Percentiles rank a stretch among this genome's conserved stretches.
Evolutionary conservation across 2,797 vertebrate species (phyloP).

Genomic region (Lepidocolaptes lacrymiger): DNA sequence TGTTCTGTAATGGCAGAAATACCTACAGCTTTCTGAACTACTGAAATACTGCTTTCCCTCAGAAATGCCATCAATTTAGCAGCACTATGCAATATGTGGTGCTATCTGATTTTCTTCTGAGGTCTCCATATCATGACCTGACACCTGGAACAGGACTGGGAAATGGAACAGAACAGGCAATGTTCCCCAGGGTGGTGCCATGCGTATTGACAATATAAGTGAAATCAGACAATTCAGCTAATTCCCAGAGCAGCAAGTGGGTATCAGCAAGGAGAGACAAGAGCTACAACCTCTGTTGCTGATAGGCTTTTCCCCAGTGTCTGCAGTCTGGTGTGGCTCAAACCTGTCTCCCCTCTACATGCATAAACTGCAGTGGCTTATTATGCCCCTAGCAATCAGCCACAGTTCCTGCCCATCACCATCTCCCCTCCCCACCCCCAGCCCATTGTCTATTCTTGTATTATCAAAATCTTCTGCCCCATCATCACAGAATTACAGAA

Average conservation of each 20-base stretch:
- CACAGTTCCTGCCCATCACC: background rate
- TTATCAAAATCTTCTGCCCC: background rate
- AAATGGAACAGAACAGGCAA: background rate
- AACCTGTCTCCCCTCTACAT: background rate
- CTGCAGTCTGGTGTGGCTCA: background rate
- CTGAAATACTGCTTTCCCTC: background rate
- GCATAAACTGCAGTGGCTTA: background rate
- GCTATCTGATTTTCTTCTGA: background rate
- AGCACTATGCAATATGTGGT: background rate
- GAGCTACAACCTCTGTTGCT: background rate
- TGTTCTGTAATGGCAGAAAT: background rate
- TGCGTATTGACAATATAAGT: background rate
- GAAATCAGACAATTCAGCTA: background rate
- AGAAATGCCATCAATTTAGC: background rate
- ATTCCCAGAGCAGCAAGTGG: background rate
- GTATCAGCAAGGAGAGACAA: background rate
- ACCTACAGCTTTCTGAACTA: background rate
- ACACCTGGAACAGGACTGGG: background rate
- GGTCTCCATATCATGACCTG: background rate
- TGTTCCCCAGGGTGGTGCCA: too few relatives aligned
- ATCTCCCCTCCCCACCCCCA: rapidly evolving
- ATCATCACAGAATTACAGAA: background rate
- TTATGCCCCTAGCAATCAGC: background rate
- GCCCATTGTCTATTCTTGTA: background rate
- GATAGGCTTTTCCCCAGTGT: background rate